Evolutionary conservation across 92 coral and sea anemone genomes (phyloP).

Genomic region (Nematostella vectensis): DNA sequence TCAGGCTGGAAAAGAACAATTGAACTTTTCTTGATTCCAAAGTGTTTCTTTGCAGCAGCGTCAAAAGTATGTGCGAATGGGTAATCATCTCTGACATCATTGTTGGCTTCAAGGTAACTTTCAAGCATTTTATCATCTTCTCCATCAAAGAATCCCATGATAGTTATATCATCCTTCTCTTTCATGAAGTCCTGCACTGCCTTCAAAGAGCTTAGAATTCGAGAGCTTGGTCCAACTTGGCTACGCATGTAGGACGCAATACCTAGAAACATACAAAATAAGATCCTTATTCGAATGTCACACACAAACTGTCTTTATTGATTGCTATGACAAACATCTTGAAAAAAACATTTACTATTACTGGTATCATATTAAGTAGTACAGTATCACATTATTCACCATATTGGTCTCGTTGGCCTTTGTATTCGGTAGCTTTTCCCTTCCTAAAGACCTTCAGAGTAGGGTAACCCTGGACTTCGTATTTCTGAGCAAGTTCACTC

Average conservation of each 20-base stretch:
- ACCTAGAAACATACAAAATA: too few relatives aligned
- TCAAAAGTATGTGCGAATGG: slow-evolving; percentile 92
- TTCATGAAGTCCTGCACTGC: slow-evolving; percentile 84
- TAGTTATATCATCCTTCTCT: slow-evolving; percentile 66
- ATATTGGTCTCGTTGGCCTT: slow-evolving; percentile 73
- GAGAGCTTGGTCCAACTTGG: slow-evolving; percentile 96
- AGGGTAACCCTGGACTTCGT: slow-evolving; percentile 81
- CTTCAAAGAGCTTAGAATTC: slow-evolving; percentile 59
- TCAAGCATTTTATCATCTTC: slow-evolving; percentile 65
- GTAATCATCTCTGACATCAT: slow-evolving; percentile 83
- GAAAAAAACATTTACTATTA: too few relatives aligned
- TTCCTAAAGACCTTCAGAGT: slow-evolving; percentile 83
- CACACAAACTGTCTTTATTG: not conserved
- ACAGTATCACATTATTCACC: slow-evolving; percentile 65
- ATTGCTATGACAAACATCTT: not conserved
- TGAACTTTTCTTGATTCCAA: slow-evolving; percentile 67
- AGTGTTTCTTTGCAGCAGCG: slow-evolving; percentile 72
- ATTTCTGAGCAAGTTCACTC: slow-evolving; percentile 59
- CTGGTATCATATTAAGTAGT: too few relatives aligned
- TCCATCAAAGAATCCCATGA: slow-evolving; percentile 81
- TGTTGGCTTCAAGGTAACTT: slow-evolving; percentile 85
- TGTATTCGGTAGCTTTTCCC: slow-evolving; percentile 87
- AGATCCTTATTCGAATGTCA: not conserved
- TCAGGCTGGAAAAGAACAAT: slow-evolving; percentile 89
- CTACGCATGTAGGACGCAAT: slow-evolving; percentile 73